Evolutionary conservation across 2,888 invertebrate genomes (phyloP).

Genomic region (Thecocarcelia acutangulata): DNA sequence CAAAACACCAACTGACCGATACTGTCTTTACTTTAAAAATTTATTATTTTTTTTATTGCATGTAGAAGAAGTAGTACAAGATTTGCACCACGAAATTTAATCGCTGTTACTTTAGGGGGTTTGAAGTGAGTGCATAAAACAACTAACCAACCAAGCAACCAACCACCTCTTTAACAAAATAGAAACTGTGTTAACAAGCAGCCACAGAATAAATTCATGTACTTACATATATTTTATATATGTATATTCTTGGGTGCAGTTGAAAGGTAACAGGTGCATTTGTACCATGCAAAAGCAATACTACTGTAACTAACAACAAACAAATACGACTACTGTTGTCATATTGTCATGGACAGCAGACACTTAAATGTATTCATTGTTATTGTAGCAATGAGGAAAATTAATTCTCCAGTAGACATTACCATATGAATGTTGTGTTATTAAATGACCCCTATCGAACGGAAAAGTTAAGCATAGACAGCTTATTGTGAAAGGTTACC

Average conservation of each 20-base stretch:
- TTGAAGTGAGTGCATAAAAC: conserved; percentile 1
- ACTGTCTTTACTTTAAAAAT: conserved; percentile 4
- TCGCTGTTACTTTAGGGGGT: neutral
- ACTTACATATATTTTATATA: no score
- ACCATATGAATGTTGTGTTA: no score
- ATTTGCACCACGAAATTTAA: conserved; percentile 29
- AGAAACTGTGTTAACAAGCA: conserved; percentile 45
- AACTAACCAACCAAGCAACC: conserved; percentile 13
- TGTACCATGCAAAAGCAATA: neutral
- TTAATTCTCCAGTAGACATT: no score
- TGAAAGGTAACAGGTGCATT: conserved; percentile 65
- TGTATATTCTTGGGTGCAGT: conserved; percentile 45
- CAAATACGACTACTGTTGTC: neutral
- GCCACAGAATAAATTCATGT: conserved; percentile 24
- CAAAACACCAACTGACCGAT: conserved; percentile 24
- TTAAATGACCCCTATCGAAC: no score
- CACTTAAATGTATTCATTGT: neutral
- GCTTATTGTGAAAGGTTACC: no score
- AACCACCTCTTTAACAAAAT: neutral
- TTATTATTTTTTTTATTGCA: neutral
- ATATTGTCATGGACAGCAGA: conserved; percentile 13
- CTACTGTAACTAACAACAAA: neutral
- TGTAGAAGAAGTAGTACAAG: neutral
- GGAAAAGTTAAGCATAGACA: no score
- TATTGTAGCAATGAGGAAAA: no score